Evolutionary conservation across 2,113 vertebrate species (phyloP), one percentile per base, ranked within the genome.

Genomic region (Seriola quinqueradiata): DNA sequence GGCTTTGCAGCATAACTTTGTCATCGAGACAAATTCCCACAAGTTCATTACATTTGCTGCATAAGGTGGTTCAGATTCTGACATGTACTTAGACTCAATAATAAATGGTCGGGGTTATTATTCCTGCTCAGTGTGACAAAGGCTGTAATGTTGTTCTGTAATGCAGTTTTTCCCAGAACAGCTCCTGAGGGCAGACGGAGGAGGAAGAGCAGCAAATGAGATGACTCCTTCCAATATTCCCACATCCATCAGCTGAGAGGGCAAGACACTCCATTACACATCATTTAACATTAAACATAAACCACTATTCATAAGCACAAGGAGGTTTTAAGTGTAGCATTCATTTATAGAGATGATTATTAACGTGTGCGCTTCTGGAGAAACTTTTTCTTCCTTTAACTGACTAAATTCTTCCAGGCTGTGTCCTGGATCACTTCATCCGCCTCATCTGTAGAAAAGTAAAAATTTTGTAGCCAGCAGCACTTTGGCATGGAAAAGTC

Each of bases 21-120:
- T 77, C 69, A 68, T 83, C 14, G 61, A 60, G 68, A 77, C 44
- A 46, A 73, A 77, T 61, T 44, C 19, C 61, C 52, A 55, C 21
- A 28, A 28, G 60, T 61, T 73, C 54, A 46, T 79, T 70, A 65
- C 52, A 54, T 70, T 54, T 54, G 44, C 17, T n/a, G 59, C 54
- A 54, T 71, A 46, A 52, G 59, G 64, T 52, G 71, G 19, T 44
- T 71, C 36, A 10, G 23, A 10, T 17, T 66, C n/a, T 80, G 83
- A 67, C 72, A 67, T 44, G 52, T 65, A 60, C 66, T 66, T 70
- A 23, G 21, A 80, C 14, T 23, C 52, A 66, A 80, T 71, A 70
- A 71, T 71, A 70, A 71, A 85, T 83, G 74, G 32, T 14, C 8
- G 8, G 17, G 57, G 34, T 19, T 57, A 16, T 64, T 54, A 44